phyloP scores from a whole-genome alignment of 2,797 vertebrate genomes.

The Lepidocolaptes lacrymiger region DNA sequence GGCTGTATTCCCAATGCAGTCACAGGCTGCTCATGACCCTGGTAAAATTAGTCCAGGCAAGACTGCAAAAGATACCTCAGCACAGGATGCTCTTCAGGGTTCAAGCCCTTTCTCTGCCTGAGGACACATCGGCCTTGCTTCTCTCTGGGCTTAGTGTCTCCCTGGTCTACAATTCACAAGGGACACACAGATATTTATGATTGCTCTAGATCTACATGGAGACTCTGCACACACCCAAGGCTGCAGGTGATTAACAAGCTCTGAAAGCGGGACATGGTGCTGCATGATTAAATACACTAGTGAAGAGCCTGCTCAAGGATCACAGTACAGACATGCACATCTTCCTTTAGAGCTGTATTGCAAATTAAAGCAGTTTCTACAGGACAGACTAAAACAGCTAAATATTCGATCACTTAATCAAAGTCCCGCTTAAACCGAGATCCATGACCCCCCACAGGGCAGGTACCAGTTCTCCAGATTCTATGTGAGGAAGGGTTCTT shows the following conservation, averaged over 20 bases:
- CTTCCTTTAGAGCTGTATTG: not conserved
- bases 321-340: not conserved
- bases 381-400: not conserved
- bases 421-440: not conserved
- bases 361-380: not conserved
- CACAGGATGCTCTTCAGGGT: not conserved
- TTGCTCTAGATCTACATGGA: not conserved
- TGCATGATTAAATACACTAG: not conserved
- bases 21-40: not conserved
- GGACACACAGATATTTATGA: not conserved
- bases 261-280: not conserved
- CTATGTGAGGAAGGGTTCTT: not conserved
- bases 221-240: not conserved
- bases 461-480: not conserved
- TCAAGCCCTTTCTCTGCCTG: not conserved
- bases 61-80: not conserved
- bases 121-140: not conserved
- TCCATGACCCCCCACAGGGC: not conserved
- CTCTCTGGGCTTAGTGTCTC: not conserved
- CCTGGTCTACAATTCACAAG: not conserved
- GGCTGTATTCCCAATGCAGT: not conserved
- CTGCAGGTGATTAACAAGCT: not conserved
- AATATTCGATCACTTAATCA: not conserved
- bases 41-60: not conserved
- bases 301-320: not conserved